phyloP scores from a whole-genome alignment of 1,140 invertebrate species.

The Hydropsyche tenuis region DNA sequence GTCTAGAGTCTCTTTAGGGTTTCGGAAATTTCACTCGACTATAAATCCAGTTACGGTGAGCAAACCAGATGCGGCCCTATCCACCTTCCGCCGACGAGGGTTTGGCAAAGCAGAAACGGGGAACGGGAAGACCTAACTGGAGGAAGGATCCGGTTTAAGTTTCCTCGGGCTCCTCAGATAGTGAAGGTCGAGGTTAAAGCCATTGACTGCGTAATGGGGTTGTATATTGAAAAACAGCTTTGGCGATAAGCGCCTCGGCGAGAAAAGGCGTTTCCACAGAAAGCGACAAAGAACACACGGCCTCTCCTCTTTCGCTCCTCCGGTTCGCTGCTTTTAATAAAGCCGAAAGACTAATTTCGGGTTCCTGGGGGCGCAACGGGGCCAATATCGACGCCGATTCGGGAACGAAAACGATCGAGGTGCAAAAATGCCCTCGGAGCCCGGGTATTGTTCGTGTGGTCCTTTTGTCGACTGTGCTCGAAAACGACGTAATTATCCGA shows the following conservation, averaged over 20 bases:
- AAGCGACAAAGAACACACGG: neutral
- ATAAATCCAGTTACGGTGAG: conserved; percentile 34
- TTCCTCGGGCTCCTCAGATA: conserved; percentile 8
- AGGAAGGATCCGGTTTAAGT: conserved; percentile 26
- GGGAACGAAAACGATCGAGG: neutral
- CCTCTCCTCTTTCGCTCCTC: too few relatives aligned
- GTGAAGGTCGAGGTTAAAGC: conserved; percentile 38
- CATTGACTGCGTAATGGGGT: conserved; percentile 35
- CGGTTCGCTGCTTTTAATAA: conserved; percentile 4
- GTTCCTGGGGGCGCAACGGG: neutral
- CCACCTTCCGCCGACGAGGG: conserved; percentile 9
- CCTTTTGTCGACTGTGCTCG: neutral
- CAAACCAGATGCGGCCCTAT: conserved; percentile 27
- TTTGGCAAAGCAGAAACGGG: neutral
- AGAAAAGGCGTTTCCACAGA: conserved; percentile 3
- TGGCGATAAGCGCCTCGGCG: too few relatives aligned
- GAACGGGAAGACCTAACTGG: too few relatives aligned
- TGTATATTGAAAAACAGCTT: conserved; percentile 35
- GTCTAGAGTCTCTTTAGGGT: conserved; percentile 15
- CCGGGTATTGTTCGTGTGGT: neutral
- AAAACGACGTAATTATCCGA: neutral
- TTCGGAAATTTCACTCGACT: conserved; percentile 30
- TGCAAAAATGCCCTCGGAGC: neutral
- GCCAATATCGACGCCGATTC: neutral
- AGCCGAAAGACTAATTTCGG: conserved; percentile 1